Evolutionary conservation across 1,140 invertebrate genomes (phyloP), one percentile per base, ranked within the genome.

Genomic region (Heliconius himera): DNA sequence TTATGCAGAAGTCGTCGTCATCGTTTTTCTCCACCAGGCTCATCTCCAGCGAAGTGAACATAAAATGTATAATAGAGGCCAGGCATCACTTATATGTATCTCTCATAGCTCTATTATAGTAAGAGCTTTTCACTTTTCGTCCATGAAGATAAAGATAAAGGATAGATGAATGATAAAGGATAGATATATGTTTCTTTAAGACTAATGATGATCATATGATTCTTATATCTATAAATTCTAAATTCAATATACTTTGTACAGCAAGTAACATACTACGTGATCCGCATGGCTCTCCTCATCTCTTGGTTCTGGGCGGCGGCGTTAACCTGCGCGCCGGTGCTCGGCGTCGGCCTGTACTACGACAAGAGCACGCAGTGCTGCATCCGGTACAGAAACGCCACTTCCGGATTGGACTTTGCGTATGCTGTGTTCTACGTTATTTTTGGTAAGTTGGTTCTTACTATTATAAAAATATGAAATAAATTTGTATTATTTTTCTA

Each of bases 301-400:
- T 95, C 98, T 74, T 97, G 98, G 96, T 84, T 96, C 74, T 95
- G 96, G 77, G 97, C 96, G 9, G 92, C 97, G 5, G 82, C 96
- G 41, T 91, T 98, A 36, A 97, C 97, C 0, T 97, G 96, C 88
- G 91, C 97, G 60, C 97, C 97, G 2, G 95, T 98, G 81, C 87
- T 97, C 74, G 97, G 97, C 26, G 97, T 98, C 85, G 97, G 97
- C 3, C 94, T 97, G 8, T 98, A 98, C 90, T 97, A 97, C 85
- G 94, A 96, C 79, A 93, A 94, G 56, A 87, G 89, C 38, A 85
- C 88, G 4, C 82, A 80, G 4, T 88, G 93, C 73, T 98, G 97
- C 87, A 89, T 94, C 3, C 95, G 97, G 20, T 98, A 98, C 91
- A 95, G 97, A 74, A 95, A 97, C 84, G 98, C 97, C 0, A 95